A percentile compares a stretch with the other conserved stretches of the same genome.
phyloP scores from a whole-genome alignment of 2,113 vertebrate genomes.

The Nycticebus coucang region DNA sequence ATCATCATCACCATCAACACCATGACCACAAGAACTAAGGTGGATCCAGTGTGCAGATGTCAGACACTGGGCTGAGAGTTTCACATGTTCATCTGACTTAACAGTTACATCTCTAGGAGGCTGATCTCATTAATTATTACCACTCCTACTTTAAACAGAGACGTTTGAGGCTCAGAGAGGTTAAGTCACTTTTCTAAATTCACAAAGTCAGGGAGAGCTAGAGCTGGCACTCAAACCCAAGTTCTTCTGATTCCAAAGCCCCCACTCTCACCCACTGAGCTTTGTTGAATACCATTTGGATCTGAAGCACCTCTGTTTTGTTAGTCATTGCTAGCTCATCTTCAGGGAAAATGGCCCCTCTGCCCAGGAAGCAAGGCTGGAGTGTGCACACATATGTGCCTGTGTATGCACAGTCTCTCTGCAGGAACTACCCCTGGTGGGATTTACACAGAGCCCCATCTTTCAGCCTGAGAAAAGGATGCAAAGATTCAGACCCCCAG shows the following conservation, averaged over 20 bases:
- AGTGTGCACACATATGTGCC: rapidly evolving
- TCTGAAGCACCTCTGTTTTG: not conserved
- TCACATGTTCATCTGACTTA: not conserved
- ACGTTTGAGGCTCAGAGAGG: not conserved
- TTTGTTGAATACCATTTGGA: not conserved
- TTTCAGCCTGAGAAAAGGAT: not conserved
- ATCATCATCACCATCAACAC: not conserved
- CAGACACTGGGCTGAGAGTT: not conserved
- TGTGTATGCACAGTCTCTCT: rapidly evolving
- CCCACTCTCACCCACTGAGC: not conserved
- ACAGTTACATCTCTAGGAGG: not conserved
- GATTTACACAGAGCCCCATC: not conserved
- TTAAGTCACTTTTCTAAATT: not conserved
- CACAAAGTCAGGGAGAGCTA: not conserved
- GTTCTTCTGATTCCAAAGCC: not conserved
- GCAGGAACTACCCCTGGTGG: not conserved
- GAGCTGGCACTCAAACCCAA: not conserved
- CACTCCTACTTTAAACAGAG: not conserved
- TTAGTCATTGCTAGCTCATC: not conserved
- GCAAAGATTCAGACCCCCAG: not conserved
- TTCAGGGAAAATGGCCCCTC: not conserved
- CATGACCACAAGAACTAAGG: not conserved
- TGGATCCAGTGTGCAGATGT: not conserved
- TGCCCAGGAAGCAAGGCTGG: not conserved
- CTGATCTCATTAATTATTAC: not conserved